Evolutionary conservation across 2,888 invertebrate species (phyloP), one percentile per base, ranked within the genome.

Genomic region (Oligia latruncula): DNA sequence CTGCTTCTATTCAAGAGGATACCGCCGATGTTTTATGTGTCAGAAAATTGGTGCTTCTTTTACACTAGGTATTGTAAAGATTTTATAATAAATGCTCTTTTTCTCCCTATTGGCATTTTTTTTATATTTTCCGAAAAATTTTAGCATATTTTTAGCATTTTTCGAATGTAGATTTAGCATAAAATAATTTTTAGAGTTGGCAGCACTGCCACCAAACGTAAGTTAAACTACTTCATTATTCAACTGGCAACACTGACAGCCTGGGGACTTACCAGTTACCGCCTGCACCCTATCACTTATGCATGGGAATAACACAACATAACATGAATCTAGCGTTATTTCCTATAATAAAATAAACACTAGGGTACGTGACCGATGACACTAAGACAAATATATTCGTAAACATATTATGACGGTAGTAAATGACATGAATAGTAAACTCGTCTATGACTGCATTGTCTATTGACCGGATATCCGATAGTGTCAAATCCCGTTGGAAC

Each of bases 391-490:
- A 73, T 43, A 60, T 65, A 80, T 72, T 71, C 62, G 71, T 82
- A 83, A 86, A 78, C 77, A 82, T 43, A 71, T 74, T 71, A 81
- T 84, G 84, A 87, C 73, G 76, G 40, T 67, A 66, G 64, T 67
- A 60, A 72, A 77, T 85, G 85, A 85, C 73, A 58, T 65, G 85
- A 85, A 85, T 85, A 87, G 77, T 85, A 87, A 87, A 58, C 17
- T 67, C 5, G 58, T 52, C 43, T 46, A 83, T 82, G 65, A 67
- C 60, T 72, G 80, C 64, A 87, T 80, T 74, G 85, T 74, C 75
- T 55, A 43, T 29, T 85, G 78, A 13, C 86, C 88, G 85, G 85
- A 86, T 85, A 86, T 86, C 85, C 85, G 73, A 88, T 76, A 71
- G 43, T 76, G 73, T 78, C 75, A 74, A 85, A 82, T 85, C 86